Base-by-base conservation (phyloP, 2,888 invertebrate genomes). In the Nesidiocoris tenuis region DNA sequence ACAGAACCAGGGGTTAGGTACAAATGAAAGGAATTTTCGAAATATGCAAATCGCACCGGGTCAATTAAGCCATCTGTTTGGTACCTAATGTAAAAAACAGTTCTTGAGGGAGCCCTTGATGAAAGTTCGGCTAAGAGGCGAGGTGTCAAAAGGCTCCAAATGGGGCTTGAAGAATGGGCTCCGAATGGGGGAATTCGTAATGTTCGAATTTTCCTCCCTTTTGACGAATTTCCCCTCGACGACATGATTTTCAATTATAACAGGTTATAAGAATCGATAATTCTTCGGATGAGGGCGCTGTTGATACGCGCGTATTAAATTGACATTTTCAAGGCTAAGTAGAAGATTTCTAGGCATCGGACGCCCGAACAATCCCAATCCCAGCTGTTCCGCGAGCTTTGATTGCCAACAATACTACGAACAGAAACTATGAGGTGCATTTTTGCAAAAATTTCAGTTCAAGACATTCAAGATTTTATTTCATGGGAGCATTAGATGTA, bases 41-140 rank as follows among this genome's bases (percentile, higher is more conserved):
- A 66, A 66, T 66, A 66, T 66, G 66, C 55, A 66, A 66, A 66
- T 55, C 66, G 19, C 17, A 22, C 22, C 54, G 55, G 21, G 66
- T 66, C 66, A 66, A 66, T 66, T 66, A 66, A 66, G 66, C 55
- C 66, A 25, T n/a, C 39, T 39, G 39, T 39, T 39, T 39, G 3
- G 39, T 7, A 39, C 39, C n/a, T n/a, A 39, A 12, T n/a, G n/a
- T 39, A 12, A 39, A 39, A 39, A 39, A 3, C 39, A n/a, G 12
- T 39, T 55, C 54, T 18, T 23, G 24, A 24, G 64, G 55, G 18
- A 18, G 39, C 23, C 2, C 18, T n/a, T 25, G 65, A 24, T 23
- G 65, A 54, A 19, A 54, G 39, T 39, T 39, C 7, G 39, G 22
- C 18, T n/a, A 21, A 54, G 39, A 39, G 66, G 19, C 39, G 39